Conservation (phyloP, 2,888 invertebrate genomes). For the Stomorhina lunata region DNA sequence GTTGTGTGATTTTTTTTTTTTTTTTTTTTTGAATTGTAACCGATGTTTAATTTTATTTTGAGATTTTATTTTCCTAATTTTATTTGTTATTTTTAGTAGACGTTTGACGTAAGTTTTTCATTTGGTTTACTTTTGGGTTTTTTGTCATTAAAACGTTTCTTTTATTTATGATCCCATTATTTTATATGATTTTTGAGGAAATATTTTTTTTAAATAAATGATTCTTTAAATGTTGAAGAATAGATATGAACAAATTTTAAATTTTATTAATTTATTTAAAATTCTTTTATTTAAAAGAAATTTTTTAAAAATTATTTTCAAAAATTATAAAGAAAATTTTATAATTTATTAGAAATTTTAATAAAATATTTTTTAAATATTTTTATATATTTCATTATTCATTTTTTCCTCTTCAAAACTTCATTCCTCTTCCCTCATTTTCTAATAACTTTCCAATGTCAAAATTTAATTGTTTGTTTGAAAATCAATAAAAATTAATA, state of each 20-base stretch:
- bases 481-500: slow-evolving; percentile 18
- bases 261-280: too few species aligned
- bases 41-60: slow-evolving; percentile 20
- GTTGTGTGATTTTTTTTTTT: too few species aligned
- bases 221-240: too few species aligned
- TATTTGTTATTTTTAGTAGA: slow-evolving; percentile 41
- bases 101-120: slow-evolving; percentile 31
- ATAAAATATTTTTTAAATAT: too few species aligned
- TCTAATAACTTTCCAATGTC: background rate
- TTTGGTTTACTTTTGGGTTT: background rate
- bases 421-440: background rate
- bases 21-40: slow-evolving; percentile 35
- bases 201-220: slow-evolving; percentile 2
- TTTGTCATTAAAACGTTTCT: slow-evolving; percentile 21
- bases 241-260: too few species aligned
- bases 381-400: too few species aligned
- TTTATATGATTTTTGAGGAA: slow-evolving; percentile 30
- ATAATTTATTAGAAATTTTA: too few species aligned
- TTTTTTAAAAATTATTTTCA: too few species aligned
- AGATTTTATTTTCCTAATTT: background rate
- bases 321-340: too few species aligned
- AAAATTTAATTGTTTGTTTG: slow-evolving; percentile 11
- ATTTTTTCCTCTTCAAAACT: too few species aligned
- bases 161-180: slow-evolving; percentile 24
- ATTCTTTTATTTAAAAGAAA: too few species aligned